These are phyloP conservation scores for Climacteris rufus DNA, from an alignment of 2,113 vertebrate species.

Conservation along the genomic window DNA sequence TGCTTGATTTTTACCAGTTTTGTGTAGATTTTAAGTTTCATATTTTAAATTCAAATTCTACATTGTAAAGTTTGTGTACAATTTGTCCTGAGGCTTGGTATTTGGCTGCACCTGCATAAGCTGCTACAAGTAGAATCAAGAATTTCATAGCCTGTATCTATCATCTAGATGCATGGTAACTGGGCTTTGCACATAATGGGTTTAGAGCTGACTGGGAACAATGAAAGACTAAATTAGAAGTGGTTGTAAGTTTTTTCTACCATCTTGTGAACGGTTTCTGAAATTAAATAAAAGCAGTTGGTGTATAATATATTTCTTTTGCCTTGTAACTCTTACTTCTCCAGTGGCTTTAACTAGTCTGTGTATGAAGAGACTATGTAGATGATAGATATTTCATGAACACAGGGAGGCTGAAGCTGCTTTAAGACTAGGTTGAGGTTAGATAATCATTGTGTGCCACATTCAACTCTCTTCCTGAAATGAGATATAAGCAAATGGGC, in stretches of 20 bases:
- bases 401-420: neutral
- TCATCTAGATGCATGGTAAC: conserved; percentile 89
- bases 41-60: conserved; percentile 84
- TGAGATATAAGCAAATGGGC: neutral
- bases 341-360: conserved; percentile 41
- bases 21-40: conserved; percentile 84
- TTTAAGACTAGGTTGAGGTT: neutral
- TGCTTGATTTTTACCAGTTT: conserved; percentile 91
- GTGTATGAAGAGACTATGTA: neutral
- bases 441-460: neutral
- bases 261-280: conserved; percentile 79
- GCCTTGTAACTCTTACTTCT: conserved; percentile 68
- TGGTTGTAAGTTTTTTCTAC: conserved; percentile 75
- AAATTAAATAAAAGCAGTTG: conserved; percentile 80
- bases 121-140: conserved; percentile 84
- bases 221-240: conserved; percentile 70
- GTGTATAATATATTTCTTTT: conserved; percentile 72
- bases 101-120: conserved; percentile 86
- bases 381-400: neutral
- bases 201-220: conserved; percentile 76
- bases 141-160: conserved; percentile 84
- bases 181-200: conserved; percentile 77
- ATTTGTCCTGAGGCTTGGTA: conserved; percentile 86
- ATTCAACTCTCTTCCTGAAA: neutral
- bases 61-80: conserved; percentile 86